Base-by-base conservation (phyloP, 1,140 invertebrate genomes). In the Carcinoscorpius rotundicauda region DNA sequence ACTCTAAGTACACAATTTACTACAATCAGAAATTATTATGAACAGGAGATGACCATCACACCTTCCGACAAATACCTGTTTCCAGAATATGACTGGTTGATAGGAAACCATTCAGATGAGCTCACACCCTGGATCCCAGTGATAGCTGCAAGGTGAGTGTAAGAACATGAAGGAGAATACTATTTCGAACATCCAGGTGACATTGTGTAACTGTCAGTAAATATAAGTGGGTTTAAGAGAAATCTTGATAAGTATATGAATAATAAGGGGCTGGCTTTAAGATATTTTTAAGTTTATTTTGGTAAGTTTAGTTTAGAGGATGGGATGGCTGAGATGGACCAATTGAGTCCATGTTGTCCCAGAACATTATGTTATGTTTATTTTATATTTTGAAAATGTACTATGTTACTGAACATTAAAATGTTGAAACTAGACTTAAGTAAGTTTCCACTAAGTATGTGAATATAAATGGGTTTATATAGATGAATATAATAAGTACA, bases 51-150 rank as follows among this genome's bases (percentile, higher is more conserved):
- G 48, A 82, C 86, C 1, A 82, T 93, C 63, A 82, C 81, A 64
- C 89, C 90, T 51, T 86, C 85, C 51, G 82, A 84, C 66, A 76
- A 83, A 53, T 80, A 81, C 60, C 73, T 84, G n/a, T 92, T 88
- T 74, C 84, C 86, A 49, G 81, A 68, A n/a, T 68, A 66, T 68
- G 90, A 97, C 75, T 98, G 94, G 93, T 77, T 98, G 9, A 95
- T 99, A 76, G 96, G 97, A 57, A 99, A 99, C 81, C 97, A 99
- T 80, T 96, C 93, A 56, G 97, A 98, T 81, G 96, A 98, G 76
- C 77, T 99, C 5, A 97, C 95, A 51, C 94, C 96, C 5, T 99
- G 96, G 95, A 87, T 99, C 71, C 94, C 96, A 52, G 86, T 98
- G 2, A 86, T 98, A 64, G 88, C 94, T 53, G 84, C 89, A 0